Evolutionary conservation across 2,888 invertebrate genomes (phyloP), one percentile per base, ranked within the genome.

Genomic region (Parnassius mnemosyne): DNA sequence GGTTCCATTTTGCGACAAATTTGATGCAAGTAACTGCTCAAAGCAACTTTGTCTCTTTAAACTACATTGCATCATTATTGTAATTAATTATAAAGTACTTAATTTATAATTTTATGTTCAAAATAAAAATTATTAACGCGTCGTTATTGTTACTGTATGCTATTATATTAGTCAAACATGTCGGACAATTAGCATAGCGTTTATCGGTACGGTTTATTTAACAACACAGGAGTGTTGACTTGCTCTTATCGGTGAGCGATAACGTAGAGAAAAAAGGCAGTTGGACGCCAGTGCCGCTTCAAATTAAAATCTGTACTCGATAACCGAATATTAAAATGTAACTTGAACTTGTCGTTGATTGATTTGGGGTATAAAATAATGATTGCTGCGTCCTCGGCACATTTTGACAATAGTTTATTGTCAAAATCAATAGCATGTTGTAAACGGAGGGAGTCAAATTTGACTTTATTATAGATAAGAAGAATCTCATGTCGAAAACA

Each of bases 171-270:
- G 60, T 16, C 64, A 60, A 61, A 67, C 58, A 51, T 54, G 70
- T 71, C 68, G 70, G 69, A 66, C 68, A 65, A 66, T 70, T 62
- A 68, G 68, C 69, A 69, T 67, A 60, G 54, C 60, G 60, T 68
- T 71, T 79, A 78, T 76, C 72, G 60, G 57, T 68, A 66, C 66
- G 60, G 71, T 73, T 72, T 74, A 71, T 79, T 72, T 72, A 73
- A 76, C 68, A 63, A 68, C 66, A 57, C 53, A 67, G 68, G 72
- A 74, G 68, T 75, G 76, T 76, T 79, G 74, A 77, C 74, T 74
- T 69, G 41, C 63, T 54, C 65, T 71, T 79, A 80, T 80, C 81
- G 54, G 51, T 54, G 7, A 49, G 63, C 58, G 63, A 63, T 63
- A 58, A 63, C 58, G 54, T 43, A 53, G 50, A 58, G 42, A 51